Evolutionary conservation across 37 sponge, comb jelly and placozoan species (phyloP).

Genomic region (Chondrosia reniformis): DNA sequence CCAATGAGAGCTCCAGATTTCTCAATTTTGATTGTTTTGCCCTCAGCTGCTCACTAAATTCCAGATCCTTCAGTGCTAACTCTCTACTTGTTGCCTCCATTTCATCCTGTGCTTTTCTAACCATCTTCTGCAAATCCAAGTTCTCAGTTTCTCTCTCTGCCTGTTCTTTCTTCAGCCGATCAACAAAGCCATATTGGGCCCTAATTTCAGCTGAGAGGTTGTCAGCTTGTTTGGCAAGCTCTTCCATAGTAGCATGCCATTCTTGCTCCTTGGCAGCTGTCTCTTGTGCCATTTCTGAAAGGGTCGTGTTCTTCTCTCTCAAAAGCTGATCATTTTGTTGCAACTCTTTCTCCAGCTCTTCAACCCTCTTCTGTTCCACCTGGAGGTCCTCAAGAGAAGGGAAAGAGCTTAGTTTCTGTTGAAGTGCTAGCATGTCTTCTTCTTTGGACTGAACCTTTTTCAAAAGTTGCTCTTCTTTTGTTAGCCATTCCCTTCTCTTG

Average conservation of each 20-base stretch:
- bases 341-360: not conserved
- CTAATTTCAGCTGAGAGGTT: not conserved
- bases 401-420: not conserved
- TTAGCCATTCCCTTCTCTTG: not conserved
- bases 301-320: not conserved
- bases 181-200: not conserved
- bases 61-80: not conserved
- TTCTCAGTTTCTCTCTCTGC: not conserved
- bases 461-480: not conserved
- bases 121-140: not conserved
- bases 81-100: not conserved
- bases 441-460: not conserved
- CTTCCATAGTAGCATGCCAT: conserved; percentile 6
- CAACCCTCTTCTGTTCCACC: not conserved
- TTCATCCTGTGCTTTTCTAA: not conserved
- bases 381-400: not conserved
- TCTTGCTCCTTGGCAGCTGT: not conserved
- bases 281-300: not conserved
- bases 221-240: not conserved
- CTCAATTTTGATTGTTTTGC: conserved; percentile 2
- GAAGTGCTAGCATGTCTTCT: not conserved
- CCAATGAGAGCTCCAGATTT: not conserved
- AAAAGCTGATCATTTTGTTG: not conserved
- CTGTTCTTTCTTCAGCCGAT: not conserved
- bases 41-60: not conserved